Evolutionary conservation across 2,888 invertebrate genomes (phyloP).

Genomic region (Eupithecia tripunctaria): DNA sequence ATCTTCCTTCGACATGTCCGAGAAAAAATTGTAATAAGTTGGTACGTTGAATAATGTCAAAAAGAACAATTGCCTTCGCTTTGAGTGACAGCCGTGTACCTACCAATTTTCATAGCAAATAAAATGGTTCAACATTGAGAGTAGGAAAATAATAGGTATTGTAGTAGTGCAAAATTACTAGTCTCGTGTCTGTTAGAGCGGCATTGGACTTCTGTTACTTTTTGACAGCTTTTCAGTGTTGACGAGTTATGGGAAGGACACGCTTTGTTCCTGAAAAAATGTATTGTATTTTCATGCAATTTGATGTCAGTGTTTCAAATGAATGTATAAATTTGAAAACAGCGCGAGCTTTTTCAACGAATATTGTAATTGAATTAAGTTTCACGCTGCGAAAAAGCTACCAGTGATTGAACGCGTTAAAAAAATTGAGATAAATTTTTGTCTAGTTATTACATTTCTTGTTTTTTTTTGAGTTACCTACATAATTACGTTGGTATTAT

Average conservation of each 20-base stretch:
- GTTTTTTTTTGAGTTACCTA: neutral
- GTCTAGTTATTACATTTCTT: neutral
- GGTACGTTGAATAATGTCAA: slow-evolving; percentile 46
- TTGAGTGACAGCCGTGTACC: slow-evolving; percentile 69
- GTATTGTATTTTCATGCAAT: slow-evolving; percentile 15
- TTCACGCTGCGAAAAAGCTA: neutral
- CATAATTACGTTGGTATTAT: neutral
- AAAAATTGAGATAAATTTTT: neutral
- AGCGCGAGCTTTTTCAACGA: neutral
- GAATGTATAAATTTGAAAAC: neutral
- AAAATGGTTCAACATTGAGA: slow-evolving; percentile 51
- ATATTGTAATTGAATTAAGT: neutral
- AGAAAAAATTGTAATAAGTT: slow-evolving; percentile 32
- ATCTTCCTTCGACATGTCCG: slow-evolving; percentile 13
- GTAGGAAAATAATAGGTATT: slow-evolving; percentile 51
- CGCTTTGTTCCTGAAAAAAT: slow-evolving; percentile 36
- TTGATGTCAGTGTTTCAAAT: neutral
- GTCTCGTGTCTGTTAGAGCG: slow-evolving; percentile 47
- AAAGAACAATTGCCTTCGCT: slow-evolving; percentile 53
- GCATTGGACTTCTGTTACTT: slow-evolving; percentile 42
- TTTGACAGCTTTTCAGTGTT: slow-evolving; percentile 36
- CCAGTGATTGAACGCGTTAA: neutral
- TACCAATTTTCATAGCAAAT: slow-evolving; percentile 56
- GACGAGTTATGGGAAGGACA: slow-evolving; percentile 33
- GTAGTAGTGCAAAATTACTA: slow-evolving; percentile 51